Evolutionary conservation across 2,797 vertebrate species (phyloP).

Genomic region (Spinibarbus caldwelli): DNA sequence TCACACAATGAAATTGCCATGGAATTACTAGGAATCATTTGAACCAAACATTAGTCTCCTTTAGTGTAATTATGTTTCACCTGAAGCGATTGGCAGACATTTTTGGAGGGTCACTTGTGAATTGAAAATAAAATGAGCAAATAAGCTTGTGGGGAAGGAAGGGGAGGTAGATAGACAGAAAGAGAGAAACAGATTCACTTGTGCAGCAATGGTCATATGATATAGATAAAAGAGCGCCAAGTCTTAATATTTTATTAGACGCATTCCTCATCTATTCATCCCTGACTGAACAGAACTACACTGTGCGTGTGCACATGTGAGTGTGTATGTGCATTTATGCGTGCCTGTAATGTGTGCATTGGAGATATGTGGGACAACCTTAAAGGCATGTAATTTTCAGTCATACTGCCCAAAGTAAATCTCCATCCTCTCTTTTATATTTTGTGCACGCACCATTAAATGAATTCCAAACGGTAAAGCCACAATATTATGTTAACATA

Average conservation of each 20-base stretch:
- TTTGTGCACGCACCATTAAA: neutral
- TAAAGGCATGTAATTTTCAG: constrained; percentile 13
- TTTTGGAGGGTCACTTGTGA: constrained; percentile 40
- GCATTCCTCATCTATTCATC: constrained; percentile 69
- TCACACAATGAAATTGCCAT: too few species aligned
- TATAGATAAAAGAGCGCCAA: constrained; percentile 67
- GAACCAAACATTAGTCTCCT: constrained; percentile 32
- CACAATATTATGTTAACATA: neutral
- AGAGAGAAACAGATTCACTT: constrained; percentile 58
- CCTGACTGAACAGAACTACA: constrained; percentile 56
- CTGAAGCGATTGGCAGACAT: constrained; percentile 37
- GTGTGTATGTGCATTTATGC: constrained; percentile 1
- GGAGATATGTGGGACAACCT: constrained; percentile 16
- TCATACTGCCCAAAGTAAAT: too few species aligned
- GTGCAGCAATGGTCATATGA: constrained; percentile 66
- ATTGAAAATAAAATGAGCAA: constrained; percentile 37
- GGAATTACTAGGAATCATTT: constrained; percentile 34
- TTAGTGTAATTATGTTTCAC: constrained; percentile 38
- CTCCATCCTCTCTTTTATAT: constrained; percentile 14
- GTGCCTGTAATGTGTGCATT: constrained; percentile 28
- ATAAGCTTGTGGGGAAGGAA: neutral
- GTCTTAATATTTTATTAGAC: constrained; percentile 77
- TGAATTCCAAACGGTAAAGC: neutral
- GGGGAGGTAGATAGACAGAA: neutral
- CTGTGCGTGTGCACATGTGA: neutral